Percentiles rank a stretch among this genome's conserved stretches.
phyloP scores from a whole-genome alignment of 2,888 invertebrate genomes.

The Tridacna crocea region DNA sequence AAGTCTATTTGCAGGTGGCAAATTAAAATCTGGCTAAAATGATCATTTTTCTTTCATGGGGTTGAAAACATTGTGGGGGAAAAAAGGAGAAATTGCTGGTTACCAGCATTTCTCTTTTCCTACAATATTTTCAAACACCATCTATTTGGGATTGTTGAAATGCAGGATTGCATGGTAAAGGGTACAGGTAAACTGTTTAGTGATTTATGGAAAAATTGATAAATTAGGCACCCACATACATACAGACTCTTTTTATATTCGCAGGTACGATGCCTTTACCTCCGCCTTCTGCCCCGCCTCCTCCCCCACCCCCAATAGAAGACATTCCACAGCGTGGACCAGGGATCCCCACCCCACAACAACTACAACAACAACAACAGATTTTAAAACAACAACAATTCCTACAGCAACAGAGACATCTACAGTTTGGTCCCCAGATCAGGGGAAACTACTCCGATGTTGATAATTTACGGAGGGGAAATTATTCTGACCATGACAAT shows the following conservation, averaged over 20 bases:
- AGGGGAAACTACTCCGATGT: constrained; percentile 78
- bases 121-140: too few relatives aligned
- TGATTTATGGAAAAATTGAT: too few relatives aligned
- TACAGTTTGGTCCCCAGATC: constrained; percentile 76
- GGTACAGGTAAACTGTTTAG: too few relatives aligned
- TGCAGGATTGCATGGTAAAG: too few relatives aligned
- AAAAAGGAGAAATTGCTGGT: too few relatives aligned
- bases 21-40: too few relatives aligned
- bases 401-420: constrained; percentile 71
- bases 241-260: constrained; percentile 33
- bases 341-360: constrained; percentile 26
- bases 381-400: constrained; percentile 45
- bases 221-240: not conserved
- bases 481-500: constrained; percentile 63
- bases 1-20: too few relatives aligned
- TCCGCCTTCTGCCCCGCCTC: constrained; percentile 76
- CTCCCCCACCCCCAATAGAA: constrained; percentile 81
- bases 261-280: constrained; percentile 78
- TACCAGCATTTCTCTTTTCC: too few relatives aligned
- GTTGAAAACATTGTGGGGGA: too few relatives aligned
- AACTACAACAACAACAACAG: constrained; percentile 33
- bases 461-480: constrained; percentile 69
- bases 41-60: too few relatives aligned
- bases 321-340: constrained; percentile 78
- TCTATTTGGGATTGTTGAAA: too few relatives aligned